phyloP scores from a whole-genome alignment of 2,797 vertebrate species.

The Takifugu rubripes region DNA sequence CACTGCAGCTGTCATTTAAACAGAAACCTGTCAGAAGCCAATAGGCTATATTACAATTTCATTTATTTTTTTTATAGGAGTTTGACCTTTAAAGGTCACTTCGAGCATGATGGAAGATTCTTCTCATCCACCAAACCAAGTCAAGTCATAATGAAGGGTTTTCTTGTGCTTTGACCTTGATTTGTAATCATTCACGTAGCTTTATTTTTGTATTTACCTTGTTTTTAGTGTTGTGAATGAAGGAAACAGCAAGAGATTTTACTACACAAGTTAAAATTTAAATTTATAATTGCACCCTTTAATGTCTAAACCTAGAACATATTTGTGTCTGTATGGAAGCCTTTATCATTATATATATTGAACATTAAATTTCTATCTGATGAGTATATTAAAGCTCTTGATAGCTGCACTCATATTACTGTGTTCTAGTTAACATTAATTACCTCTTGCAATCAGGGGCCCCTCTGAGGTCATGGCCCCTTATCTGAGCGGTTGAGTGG shows the following conservation, averaged over 20 bases:
- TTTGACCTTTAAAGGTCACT: slow-evolving; percentile 47
- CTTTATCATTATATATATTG: slow-evolving; percentile 13
- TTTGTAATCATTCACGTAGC: slow-evolving; percentile 7
- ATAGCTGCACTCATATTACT: slow-evolving; percentile 37
- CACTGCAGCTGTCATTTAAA: slow-evolving; percentile 20
- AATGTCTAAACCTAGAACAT: not conserved
- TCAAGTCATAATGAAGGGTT: slow-evolving; percentile 16
- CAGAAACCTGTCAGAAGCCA: slow-evolving; percentile 25
- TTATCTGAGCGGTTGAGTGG: slow-evolving; percentile 37
- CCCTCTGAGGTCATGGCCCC: slow-evolving; percentile 25
- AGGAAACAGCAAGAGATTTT: not conserved
- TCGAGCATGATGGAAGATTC: slow-evolving; percentile 21
- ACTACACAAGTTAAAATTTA: no score
- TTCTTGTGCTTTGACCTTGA: slow-evolving; percentile 21
- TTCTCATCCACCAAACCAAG: slow-evolving; percentile 16
- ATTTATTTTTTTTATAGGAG: slow-evolving; percentile 16
- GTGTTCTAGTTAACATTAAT: slow-evolving; percentile 49
- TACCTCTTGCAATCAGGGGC: slow-evolving; percentile 45
- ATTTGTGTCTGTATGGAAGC: slow-evolving; percentile 5
- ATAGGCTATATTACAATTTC: slow-evolving; percentile 21
- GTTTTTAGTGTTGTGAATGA: not conserved
- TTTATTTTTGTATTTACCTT: not conserved
- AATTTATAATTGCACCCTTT: no score
- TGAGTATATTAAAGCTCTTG: slow-evolving; percentile 31
- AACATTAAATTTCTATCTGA: slow-evolving; percentile 41